Conservation (phyloP, 2,797 vertebrate species). For the Aulostomus chinensis region DNA sequence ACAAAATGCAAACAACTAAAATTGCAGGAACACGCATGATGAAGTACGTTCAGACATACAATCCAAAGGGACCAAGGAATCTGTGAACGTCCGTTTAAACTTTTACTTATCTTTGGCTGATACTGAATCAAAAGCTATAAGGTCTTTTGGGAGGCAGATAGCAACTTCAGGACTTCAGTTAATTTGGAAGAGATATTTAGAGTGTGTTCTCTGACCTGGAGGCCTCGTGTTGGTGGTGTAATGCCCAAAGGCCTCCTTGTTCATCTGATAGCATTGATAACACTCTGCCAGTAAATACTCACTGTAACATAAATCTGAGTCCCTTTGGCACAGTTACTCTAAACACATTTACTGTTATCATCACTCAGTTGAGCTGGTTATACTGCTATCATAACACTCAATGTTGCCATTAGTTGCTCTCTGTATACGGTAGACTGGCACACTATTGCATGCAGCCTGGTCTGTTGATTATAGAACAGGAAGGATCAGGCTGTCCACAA, state of each 20-base stretch:
- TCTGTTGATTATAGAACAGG: constrained; percentile 19
- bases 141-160: constrained; percentile 58
- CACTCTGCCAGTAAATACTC: constrained; percentile 52
- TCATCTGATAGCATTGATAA: constrained; percentile 64
- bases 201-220: constrained; percentile 29
- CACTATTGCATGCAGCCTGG: constrained; percentile 6
- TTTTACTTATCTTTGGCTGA: constrained; percentile 49
- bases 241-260: constrained; percentile 47
- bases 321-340: constrained; percentile 59
- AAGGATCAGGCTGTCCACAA: too few species aligned
- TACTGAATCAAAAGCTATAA: constrained; percentile 58
- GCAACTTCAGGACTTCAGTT: constrained; percentile 28
- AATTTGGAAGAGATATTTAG: constrained; percentile 35
- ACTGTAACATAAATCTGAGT: constrained; percentile 45
- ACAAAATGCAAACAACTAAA: constrained; percentile 31
- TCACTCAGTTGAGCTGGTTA: constrained; percentile 38
- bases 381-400: constrained; percentile 36
- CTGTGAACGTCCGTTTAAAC: constrained; percentile 38
- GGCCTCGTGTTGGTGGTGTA: constrained; percentile 30
- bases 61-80: constrained; percentile 33
- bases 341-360: constrained; percentile 71
- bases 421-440: constrained; percentile 30
- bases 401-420: constrained; percentile 27
- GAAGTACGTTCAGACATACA: constrained; percentile 33
- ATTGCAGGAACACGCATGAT: constrained; percentile 17